Evolutionary conservation across 2,113 vertebrate species (phyloP).

Genomic region (Eidolon helvum): DNA sequence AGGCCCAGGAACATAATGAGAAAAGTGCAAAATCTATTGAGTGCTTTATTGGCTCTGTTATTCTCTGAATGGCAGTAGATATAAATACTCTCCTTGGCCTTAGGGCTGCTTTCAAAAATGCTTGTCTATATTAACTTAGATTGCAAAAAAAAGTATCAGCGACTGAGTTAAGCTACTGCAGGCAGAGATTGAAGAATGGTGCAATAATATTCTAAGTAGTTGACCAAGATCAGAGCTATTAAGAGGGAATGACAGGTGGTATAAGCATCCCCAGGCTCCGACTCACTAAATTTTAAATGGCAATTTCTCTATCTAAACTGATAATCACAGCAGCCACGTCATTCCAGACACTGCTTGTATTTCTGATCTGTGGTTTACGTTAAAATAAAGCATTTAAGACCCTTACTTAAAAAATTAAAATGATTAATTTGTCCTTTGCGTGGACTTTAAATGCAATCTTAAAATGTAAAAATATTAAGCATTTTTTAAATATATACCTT

Average conservation of each 20-base stretch:
- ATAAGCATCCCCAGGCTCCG: conserved; percentile 59
- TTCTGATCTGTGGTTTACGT: conserved; percentile 58
- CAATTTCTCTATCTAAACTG: conserved; percentile 49
- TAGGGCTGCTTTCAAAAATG: conserved; percentile 78
- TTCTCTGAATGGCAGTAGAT: conserved; percentile 74
- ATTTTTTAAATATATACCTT: neutral
- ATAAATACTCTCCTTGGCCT: conserved; percentile 83
- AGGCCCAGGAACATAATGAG: conserved; percentile 77
- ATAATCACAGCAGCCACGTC: conserved; percentile 47
- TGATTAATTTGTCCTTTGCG: neutral
- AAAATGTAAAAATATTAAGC: neutral
- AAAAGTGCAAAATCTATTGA: conserved; percentile 68
- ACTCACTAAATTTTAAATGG: conserved; percentile 62
- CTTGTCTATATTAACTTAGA: conserved; percentile 81
- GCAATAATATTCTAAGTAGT: conserved; percentile 77
- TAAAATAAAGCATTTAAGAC: conserved; percentile 51
- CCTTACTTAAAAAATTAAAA: conserved; percentile 14
- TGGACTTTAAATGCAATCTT: neutral
- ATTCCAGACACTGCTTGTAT: conserved; percentile 25
- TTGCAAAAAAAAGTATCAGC: conserved; percentile 68
- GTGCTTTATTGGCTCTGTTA: conserved; percentile 78
- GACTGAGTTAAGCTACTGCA: conserved; percentile 78
- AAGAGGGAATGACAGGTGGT: conserved; percentile 78
- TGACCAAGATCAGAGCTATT: conserved; percentile 78
- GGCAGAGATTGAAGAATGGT: conserved; percentile 80